These are phyloP conservation scores for Drosophila mulleri DNA, from an alignment of 2,888 invertebrate species.

Conservation along the genomic window DNA sequence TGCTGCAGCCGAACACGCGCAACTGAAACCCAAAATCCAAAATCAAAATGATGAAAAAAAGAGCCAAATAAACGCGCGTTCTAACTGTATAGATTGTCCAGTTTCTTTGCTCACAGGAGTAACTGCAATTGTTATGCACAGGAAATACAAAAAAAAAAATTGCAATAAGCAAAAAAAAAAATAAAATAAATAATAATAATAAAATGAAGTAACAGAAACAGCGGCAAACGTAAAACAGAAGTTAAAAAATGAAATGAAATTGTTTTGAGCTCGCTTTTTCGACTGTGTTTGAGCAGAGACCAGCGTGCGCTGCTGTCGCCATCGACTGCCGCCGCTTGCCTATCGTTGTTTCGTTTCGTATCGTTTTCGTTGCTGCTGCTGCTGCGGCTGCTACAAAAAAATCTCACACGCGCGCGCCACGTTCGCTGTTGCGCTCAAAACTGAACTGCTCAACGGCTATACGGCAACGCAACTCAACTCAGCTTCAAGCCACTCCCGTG, in stretches of 20 bases:
- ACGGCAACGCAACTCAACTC: slow-evolving; percentile 33
- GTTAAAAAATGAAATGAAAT: slow-evolving; percentile 23
- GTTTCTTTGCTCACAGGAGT: not conserved
- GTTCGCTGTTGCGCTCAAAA: slow-evolving; percentile 49
- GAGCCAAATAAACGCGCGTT: slow-evolving; percentile 31
- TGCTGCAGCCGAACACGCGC: slow-evolving; percentile 58
- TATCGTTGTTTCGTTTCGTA: slow-evolving; percentile 63
- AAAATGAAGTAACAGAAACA: slow-evolving; percentile 17
- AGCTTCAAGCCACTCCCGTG: slow-evolving; percentile 37
- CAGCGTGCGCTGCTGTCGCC: slow-evolving; percentile 69
- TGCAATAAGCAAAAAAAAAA: slow-evolving; percentile 12
- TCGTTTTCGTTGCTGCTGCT: slow-evolving; percentile 34
- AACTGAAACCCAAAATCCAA: slow-evolving; percentile 50
- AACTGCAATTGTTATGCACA: not conserved
- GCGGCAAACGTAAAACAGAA: slow-evolving; percentile 42
- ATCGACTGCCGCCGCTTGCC: slow-evolving; percentile 64
- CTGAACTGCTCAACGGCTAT: slow-evolving; percentile 30
- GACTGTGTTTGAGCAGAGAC: slow-evolving; percentile 62
- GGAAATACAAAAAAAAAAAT: not conserved
- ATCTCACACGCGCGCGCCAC: slow-evolving; percentile 25
- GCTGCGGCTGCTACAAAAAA: slow-evolving; percentile 7
- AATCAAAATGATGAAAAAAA: slow-evolving; percentile 17
- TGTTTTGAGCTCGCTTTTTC: slow-evolving; percentile 55
- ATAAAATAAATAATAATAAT: slow-evolving; percentile 5
- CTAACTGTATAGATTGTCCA: slow-evolving; percentile 7